Percentiles rank a stretch among this genome's conserved stretches.
Evolutionary conservation across 1,140 invertebrate genomes (phyloP).

Genomic region (Brachionus angularis): DNA sequence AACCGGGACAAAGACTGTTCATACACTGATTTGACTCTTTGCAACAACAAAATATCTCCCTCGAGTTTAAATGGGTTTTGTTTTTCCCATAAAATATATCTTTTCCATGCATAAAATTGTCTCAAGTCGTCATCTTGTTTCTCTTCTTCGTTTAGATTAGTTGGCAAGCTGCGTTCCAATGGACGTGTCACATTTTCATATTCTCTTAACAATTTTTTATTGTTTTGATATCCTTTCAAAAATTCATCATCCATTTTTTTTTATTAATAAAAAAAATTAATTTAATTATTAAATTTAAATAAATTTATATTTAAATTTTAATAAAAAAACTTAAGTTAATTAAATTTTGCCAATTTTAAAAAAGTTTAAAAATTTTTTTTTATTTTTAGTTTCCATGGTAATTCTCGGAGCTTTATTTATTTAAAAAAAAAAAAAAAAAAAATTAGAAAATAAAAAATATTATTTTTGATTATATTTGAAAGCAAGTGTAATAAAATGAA

Average conservation of each 20-base stretch:
- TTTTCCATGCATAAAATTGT: slow-evolving; percentile 85
- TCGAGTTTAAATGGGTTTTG: slow-evolving; percentile 88
- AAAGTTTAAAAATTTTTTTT: no score
- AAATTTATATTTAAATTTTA: no score
- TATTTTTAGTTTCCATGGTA: no score
- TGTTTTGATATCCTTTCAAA: slow-evolving; percentile 97
- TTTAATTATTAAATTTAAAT: slow-evolving; percentile 53
- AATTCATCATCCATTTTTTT: slow-evolving; percentile 93
- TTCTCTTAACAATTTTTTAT: slow-evolving; percentile 86
- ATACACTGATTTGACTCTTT: slow-evolving; percentile 93
- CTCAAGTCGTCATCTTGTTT: slow-evolving; percentile 72
- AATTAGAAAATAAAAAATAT: no score
- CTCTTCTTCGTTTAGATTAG: slow-evolving; percentile 61
- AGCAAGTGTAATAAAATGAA: slow-evolving; percentile 9
- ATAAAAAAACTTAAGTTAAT: no score
- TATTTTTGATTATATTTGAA: no score
- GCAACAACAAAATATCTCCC: no score
- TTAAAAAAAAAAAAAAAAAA: no score
- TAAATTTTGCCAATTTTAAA: no score
- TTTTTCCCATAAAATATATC: slow-evolving; percentile 95
- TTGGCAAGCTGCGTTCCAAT: slow-evolving; percentile 87
- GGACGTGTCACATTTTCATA: slow-evolving; percentile 89
- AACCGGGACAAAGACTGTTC: slow-evolving; percentile 93
- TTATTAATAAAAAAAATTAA: slow-evolving; percentile 76
- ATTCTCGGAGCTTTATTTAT: no score